Percentiles rank a stretch among this genome's conserved stretches.
phyloP scores from a whole-genome alignment of 2,113 vertebrate species.

The Calypte anna region DNA sequence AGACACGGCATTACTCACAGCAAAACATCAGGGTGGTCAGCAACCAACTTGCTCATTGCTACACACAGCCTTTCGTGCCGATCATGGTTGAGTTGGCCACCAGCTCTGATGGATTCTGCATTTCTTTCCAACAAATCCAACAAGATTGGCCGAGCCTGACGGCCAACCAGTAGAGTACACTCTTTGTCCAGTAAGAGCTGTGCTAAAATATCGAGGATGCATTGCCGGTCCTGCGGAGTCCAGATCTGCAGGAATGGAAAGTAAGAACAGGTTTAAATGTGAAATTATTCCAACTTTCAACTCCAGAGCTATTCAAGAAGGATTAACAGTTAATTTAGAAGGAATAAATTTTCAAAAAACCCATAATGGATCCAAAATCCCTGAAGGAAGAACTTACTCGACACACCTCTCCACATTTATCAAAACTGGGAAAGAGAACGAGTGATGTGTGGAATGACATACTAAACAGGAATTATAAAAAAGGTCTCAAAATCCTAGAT shows the following conservation, averaged over 20 bases:
- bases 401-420: not conserved
- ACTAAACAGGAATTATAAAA: not conserved
- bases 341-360: not conserved
- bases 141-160: slow-evolving; percentile 87
- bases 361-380: not conserved
- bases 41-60: slow-evolving; percentile 91
- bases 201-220: slow-evolving; percentile 83
- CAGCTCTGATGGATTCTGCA: slow-evolving; percentile 83
- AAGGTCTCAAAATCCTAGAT: not conserved
- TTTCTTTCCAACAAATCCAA: slow-evolving; percentile 94
- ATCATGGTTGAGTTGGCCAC: slow-evolving; percentile 88
- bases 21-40: slow-evolving; percentile 87
- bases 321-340: not conserved
- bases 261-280: not conserved
- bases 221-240: slow-evolving; percentile 91
- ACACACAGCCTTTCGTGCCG: slow-evolving; percentile 94
- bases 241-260: slow-evolving; percentile 81
- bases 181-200: slow-evolving; percentile 93
- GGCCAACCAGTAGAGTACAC: slow-evolving; percentile 85
- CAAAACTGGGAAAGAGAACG: not conserved
- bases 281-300: not conserved
- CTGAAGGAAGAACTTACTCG: not conserved
- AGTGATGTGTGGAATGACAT: not conserved
- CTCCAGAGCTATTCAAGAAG: not conserved
- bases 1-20: slow-evolving; percentile 80